phyloP scores from a whole-genome alignment of 2,113 vertebrate species.

The Bos indicus region DNA sequence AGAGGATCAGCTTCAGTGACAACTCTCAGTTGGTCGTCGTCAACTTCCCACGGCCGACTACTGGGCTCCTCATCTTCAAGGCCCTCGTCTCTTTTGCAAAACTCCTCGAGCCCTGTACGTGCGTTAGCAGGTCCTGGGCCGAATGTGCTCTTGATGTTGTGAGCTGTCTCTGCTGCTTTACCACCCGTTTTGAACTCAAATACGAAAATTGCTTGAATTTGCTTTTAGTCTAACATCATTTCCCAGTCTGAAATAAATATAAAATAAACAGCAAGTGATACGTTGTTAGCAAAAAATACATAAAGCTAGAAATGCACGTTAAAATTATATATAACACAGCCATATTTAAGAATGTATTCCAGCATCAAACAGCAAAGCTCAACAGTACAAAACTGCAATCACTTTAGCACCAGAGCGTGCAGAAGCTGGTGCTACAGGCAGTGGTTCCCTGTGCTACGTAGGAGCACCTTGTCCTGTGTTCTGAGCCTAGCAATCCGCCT shows the following conservation, averaged over 20 bases:
- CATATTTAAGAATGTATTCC: background rate
- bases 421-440: rapidly evolving
- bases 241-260: background rate
- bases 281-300: background rate
- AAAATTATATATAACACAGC: background rate
- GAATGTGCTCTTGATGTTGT: background rate
- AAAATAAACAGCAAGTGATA: background rate
- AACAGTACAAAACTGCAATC: background rate
- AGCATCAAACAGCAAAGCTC: background rate
- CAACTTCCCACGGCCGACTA: background rate
- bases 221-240: background rate
- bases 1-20: background rate
- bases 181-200: background rate
- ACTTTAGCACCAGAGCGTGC: rapidly evolving
- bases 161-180: background rate
- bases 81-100: background rate
- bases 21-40: rapidly evolving
- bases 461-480: background rate
- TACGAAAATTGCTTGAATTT: background rate
- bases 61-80: background rate
- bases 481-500: rapidly evolving
- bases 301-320: background rate
- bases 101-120: background rate
- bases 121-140: background rate
- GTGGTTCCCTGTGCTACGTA: rapidly evolving